phyloP scores from a whole-genome alignment of 2,888 invertebrate genomes.

The Tetramorium bicarinatum region DNA sequence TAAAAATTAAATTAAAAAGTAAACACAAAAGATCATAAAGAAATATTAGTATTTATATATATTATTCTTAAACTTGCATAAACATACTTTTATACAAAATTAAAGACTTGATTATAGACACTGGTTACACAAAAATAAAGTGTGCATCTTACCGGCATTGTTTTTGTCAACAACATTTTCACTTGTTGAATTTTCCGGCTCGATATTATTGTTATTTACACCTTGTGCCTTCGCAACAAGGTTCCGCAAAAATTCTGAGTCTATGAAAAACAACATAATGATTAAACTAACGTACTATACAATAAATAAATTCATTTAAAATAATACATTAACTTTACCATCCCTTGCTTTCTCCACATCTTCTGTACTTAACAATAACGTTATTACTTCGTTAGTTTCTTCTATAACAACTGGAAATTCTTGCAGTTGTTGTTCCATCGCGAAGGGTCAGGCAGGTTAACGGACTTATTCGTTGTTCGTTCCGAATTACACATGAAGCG shows the following conservation, averaged over 20 bases:
- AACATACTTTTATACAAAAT: constrained; percentile 25
- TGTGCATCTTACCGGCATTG: constrained; percentile 11
- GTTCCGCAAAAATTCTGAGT: constrained; percentile 14
- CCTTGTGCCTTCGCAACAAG: constrained; percentile 25
- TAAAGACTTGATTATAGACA: neutral
- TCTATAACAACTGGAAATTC: neutral
- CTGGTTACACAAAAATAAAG: neutral
- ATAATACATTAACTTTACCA: constrained; percentile 25
- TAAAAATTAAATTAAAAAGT: constrained; percentile 2
- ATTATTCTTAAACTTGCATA: neutral
- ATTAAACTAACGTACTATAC: no score
- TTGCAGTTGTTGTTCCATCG: no score
- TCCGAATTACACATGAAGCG: neutral
- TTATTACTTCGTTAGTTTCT: neutral
- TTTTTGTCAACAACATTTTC: constrained; percentile 10
- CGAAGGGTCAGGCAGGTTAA: no score
- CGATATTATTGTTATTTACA: neutral
- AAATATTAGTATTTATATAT: neutral
- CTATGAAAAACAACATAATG: constrained; percentile 20
- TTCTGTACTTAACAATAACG: neutral
- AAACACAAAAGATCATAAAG: neutral
- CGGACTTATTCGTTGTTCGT: no score
- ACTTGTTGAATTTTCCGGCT: neutral
- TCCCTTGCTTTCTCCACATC: neutral
- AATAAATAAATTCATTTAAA: neutral